A percentile compares a stretch with the other conserved stretches of the same genome.
Conservation (phyloP, 2,113 vertebrate species). For the Campylomormyrus tamandua region DNA sequence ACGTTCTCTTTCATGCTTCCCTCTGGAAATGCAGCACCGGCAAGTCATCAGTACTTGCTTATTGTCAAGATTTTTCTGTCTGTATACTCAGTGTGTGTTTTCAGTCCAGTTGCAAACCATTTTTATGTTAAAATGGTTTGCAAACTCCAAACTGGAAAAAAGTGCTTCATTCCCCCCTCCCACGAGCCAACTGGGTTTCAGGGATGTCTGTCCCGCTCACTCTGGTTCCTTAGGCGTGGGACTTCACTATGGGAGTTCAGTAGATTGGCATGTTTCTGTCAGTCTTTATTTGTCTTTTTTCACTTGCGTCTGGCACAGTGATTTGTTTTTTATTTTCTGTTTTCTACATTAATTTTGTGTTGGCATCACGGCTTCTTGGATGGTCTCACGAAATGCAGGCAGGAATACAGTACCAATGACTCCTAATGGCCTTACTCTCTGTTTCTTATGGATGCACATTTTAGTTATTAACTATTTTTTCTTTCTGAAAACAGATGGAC, state of each 20-base stretch:
- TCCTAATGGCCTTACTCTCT: conserved; percentile 14
- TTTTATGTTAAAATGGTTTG: not conserved
- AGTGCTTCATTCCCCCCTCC: not conserved
- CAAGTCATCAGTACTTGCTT: not conserved
- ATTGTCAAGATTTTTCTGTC: not conserved
- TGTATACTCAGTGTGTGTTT: not conserved
- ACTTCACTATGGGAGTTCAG: not conserved
- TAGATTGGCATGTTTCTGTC: not conserved
- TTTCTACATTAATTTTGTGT: conserved; percentile 9
- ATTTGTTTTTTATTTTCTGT: not conserved
- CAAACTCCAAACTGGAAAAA: not conserved
- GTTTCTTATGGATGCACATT: conserved; percentile 7
- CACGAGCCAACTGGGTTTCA: not conserved
- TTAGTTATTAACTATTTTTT: not conserved
- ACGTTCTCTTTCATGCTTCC: not conserved
- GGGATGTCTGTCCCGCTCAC: not conserved
- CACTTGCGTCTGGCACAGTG: not conserved
- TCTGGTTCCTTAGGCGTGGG: not conserved
- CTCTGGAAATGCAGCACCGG: not conserved
- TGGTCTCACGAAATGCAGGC: conserved; percentile 1
- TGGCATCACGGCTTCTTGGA: not conserved
- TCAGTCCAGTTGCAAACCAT: not conserved
- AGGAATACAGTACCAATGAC: not conserved
- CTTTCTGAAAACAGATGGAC: conserved; percentile 2
- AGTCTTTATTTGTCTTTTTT: not conserved